phyloP scores from a whole-genome alignment of 2,888 invertebrate species.

The Sipunculus nudus region DNA sequence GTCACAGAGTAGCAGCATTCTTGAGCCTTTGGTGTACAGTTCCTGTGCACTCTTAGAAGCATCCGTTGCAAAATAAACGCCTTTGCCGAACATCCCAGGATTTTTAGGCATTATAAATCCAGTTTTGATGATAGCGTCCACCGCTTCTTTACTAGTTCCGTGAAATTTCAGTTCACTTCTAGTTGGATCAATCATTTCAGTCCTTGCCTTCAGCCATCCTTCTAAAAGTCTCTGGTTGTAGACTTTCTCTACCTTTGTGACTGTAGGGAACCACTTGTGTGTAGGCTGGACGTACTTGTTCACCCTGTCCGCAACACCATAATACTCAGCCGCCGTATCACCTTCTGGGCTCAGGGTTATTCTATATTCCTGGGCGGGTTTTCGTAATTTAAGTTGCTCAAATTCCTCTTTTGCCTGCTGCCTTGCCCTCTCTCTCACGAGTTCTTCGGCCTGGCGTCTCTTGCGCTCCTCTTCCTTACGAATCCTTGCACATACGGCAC shows the following conservation, averaged over 20 bases:
- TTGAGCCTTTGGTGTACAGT: slow-evolving; percentile 31
- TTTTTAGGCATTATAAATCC: slow-evolving; percentile 24
- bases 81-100: slow-evolving; percentile 17
- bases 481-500: slow-evolving; percentile 13
- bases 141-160: slow-evolving; percentile 20
- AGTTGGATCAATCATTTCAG: slow-evolving; percentile 9
- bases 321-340: slow-evolving; percentile 25
- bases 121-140: slow-evolving; percentile 13
- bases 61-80: slow-evolving; percentile 34
- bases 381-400: not conserved
- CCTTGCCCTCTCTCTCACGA: too few relatives aligned
- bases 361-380: not conserved
- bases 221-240: slow-evolving; percentile 7
- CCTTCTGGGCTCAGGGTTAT: slow-evolving; percentile 15
- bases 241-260: slow-evolving; percentile 28
- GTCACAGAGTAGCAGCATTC: slow-evolving; percentile 30
- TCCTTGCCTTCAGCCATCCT: slow-evolving; percentile 7
- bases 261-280: slow-evolving; percentile 27
- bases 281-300: slow-evolving; percentile 21
- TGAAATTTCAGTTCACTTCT: slow-evolving; percentile 26
- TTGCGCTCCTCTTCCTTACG: not conserved
- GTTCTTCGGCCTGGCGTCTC: not conserved
- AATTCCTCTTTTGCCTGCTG: slow-evolving; percentile 3
- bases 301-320: slow-evolving; percentile 19
- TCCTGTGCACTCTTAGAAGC: slow-evolving; percentile 33